Percentiles rank a stretch among this genome's conserved stretches.
These are phyloP conservation scores for Hydrophis major DNA, from an alignment of 2,797 vertebrate species.

Conservation along the genomic window DNA sequence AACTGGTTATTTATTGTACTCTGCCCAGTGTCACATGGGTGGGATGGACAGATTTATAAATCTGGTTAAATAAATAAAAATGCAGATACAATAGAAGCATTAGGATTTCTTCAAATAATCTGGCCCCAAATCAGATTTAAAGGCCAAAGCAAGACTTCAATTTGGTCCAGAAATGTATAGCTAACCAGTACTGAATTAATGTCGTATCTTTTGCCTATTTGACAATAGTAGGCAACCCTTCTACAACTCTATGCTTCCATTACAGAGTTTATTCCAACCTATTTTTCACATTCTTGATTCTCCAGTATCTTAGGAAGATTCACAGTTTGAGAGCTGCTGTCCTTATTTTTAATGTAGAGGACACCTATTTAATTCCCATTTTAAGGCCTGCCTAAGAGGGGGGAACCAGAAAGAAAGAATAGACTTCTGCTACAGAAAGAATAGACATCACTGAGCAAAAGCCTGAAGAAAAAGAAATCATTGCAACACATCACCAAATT, in stretches of 20 bases:
- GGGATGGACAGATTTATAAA: neutral
- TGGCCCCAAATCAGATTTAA: neutral
- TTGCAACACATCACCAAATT: neutral
- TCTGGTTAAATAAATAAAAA: neutral
- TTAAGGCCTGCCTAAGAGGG: neutral
- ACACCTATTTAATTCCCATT: neutral
- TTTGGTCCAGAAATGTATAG: neutral
- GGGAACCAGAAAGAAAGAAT: too few relatives aligned
- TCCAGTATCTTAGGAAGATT: neutral
- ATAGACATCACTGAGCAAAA: neutral
- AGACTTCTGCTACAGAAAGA: too few relatives aligned
- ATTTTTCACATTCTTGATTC: neutral
- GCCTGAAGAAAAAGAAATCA: neutral
- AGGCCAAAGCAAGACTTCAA: neutral
- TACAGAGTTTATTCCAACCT: neutral
- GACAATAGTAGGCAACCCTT: neutral
- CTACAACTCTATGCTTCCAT: too few relatives aligned
- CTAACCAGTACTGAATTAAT: neutral
- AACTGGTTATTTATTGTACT: neutral
- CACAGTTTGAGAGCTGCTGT: neutral
- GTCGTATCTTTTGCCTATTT: neutral
- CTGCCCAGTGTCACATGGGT: neutral
- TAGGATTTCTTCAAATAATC: neutral
- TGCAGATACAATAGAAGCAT: neutral
- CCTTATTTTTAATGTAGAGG: neutral